Evolutionary conservation across 2,888 invertebrate genomes (phyloP), one percentile per base, ranked within the genome.

Genomic region (Dicycla oo): DNA sequence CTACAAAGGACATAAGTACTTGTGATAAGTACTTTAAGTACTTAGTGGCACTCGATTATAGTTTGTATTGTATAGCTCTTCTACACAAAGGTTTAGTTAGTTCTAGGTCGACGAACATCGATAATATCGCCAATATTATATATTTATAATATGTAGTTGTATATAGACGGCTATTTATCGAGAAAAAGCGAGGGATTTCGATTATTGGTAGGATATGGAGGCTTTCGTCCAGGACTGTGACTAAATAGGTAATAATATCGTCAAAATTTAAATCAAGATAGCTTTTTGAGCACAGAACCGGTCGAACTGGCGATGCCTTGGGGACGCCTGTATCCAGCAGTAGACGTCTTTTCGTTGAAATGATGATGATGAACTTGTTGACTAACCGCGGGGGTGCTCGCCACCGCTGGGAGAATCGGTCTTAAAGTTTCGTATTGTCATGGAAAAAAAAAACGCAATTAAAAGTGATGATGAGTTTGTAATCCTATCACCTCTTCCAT

Each of bases 1-100:
- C 15, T 57, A 62, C 75, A 77, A 69, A 68, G 45, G 57, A 20
- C 61, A 38, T 30, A 60, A 57, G 61, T 45, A 57, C 34, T 67
- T 51, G 11, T 56, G 18, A 58, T 68, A 75, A 56, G 67, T 68
- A 47, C n/a, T 60, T 45, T 43, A 30, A 30, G 30, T 53, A 51
- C 13, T 77, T 68, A 56, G 54, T 11, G 34, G 43, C 3, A 51
- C 45, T 75, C 45, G 45, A 69, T 62, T 38, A 54, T 23, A 69
- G 45, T 49, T 43, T 38, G 43, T 53, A 62, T 62, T 62, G 62
- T 69, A 69, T 57, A 40, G 26, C 56, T 6, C 18, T n/a, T 23
- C 47, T 49, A 51, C 56, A 69, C 61, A 77, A 62, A 45, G 38
- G 43, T 60, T 45, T 34, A 57, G 40, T 67, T 75, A 23, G 38